phyloP scores from a whole-genome alignment of 2,797 vertebrate species.

The Chaetodon trifasciatus region DNA sequence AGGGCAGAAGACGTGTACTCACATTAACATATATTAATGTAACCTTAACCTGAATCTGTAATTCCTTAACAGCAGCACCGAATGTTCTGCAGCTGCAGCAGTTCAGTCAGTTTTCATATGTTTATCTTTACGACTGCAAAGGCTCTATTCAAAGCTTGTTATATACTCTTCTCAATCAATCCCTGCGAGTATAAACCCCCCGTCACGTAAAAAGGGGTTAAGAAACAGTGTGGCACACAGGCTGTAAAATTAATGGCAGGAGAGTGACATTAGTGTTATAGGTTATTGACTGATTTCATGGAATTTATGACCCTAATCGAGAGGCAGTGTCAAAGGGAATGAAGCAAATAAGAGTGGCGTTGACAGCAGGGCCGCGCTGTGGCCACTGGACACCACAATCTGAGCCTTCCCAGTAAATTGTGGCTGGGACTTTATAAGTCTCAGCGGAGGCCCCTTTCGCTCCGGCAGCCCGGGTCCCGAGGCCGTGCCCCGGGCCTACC shows the following conservation, averaged over 20 bases:
- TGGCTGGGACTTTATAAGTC: conserved; percentile 72
- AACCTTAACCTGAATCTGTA: not conserved
- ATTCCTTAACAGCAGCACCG: no score
- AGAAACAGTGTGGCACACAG: conserved; percentile 74
- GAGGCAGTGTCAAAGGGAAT: conserved; percentile 77
- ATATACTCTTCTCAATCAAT: conserved; percentile 80
- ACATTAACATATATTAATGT: not conserved
- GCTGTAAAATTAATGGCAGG: conserved; percentile 81
- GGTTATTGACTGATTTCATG: conserved; percentile 85
- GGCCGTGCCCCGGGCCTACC: conserved; percentile 67
- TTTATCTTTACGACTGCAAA: conserved; percentile 62
- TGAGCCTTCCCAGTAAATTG: conserved; percentile 72
- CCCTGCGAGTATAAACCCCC: conserved; percentile 57
- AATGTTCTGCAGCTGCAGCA: no score
- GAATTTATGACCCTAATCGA: conserved; percentile 85
- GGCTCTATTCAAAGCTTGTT: conserved; percentile 67
- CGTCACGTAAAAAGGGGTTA: conserved; percentile 73
- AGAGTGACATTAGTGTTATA: conserved; percentile 86
- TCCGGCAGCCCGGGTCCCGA: conserved; percentile 54
- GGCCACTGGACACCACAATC: conserved; percentile 68
- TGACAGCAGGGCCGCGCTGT: conserved; percentile 61
- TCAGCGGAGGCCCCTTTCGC: conserved; percentile 55
- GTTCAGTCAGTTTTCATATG: conserved; percentile 17
- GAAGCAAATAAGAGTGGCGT: conserved; percentile 77
- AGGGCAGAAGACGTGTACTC: no score